Evolutionary conservation across 1,140 invertebrate species (phyloP).

Genomic region (Conus ventricosus): DNA sequence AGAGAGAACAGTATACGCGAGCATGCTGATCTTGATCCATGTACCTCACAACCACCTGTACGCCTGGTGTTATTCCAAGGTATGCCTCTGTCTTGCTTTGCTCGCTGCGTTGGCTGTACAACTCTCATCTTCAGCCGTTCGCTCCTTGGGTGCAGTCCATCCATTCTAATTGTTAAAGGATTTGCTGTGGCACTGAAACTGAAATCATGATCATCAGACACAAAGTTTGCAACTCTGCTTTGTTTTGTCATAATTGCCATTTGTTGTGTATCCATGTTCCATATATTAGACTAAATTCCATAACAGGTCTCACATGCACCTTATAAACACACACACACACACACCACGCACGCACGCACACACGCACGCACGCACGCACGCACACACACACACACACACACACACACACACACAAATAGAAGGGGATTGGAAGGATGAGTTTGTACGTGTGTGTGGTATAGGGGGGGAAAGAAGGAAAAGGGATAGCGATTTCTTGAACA

Average conservation of each 20-base stretch:
- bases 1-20: too few relatives aligned
- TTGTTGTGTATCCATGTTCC: neutral
- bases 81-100: too few relatives aligned
- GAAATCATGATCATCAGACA: neutral
- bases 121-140: neutral
- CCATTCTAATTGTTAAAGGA: neutral
- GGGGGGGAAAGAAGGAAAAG: neutral
- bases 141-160: neutral
- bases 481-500: neutral
- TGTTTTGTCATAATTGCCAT: neutral
- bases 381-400: neutral
- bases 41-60: too few relatives aligned
- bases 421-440: neutral
- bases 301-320: neutral
- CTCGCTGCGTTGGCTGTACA: too few relatives aligned
- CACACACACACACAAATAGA: neutral
- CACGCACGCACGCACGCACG: neutral
- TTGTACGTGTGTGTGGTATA: neutral
- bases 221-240: neutral
- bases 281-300: neutral
- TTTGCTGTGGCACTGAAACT: neutral
- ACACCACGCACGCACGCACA: neutral
- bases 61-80: too few relatives aligned
- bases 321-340: too few relatives aligned
- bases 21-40: too few relatives aligned